Percentiles rank a stretch among this genome's conserved stretches.
Conservation (phyloP, 2,888 invertebrate species). For the Drosophila parthenogenetica region DNA sequence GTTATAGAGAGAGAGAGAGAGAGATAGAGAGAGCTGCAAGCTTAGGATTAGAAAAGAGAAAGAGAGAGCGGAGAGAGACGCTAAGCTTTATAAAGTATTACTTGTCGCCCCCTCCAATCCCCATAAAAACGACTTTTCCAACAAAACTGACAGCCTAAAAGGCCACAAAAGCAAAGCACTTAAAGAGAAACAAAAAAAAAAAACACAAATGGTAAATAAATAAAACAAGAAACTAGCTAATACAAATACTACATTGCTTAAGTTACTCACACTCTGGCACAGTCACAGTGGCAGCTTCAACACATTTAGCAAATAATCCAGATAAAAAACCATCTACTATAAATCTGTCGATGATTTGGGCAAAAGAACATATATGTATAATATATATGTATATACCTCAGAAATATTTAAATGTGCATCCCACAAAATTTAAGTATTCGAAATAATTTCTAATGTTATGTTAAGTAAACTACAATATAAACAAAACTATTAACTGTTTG, state of each 20-base stretch:
- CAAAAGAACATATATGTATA: neutral
- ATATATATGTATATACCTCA: constrained; percentile 31
- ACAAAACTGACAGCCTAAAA: constrained; percentile 35
- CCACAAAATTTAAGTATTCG: neutral
- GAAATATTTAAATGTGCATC: constrained; percentile 54
- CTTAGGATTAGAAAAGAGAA: constrained; percentile 37
- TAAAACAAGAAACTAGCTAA: constrained; percentile 5
- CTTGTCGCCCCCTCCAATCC: neutral
- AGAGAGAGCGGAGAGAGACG: constrained; percentile 19
- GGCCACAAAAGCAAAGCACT: constrained; percentile 20
- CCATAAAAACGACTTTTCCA: neutral
- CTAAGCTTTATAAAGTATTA: constrained; percentile 25
- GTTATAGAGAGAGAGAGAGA: constrained; percentile 2
- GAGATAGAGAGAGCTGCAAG: constrained; percentile 54
- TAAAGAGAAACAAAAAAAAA: neutral
- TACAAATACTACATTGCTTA: constrained; percentile 24
- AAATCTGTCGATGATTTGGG: constrained; percentile 18
- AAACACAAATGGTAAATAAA: no score
- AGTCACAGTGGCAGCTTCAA: constrained; percentile 47
- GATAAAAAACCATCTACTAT: constrained; percentile 30
- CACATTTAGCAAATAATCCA: constrained; percentile 23
- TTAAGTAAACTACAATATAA: constrained; percentile 8
- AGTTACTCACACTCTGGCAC: constrained; percentile 29
- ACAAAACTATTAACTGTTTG: constrained; percentile 16
- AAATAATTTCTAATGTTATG: constrained; percentile 4